phyloP scores from a whole-genome alignment of 2,888 invertebrate genomes.

The Epinotia brunnichana region DNA sequence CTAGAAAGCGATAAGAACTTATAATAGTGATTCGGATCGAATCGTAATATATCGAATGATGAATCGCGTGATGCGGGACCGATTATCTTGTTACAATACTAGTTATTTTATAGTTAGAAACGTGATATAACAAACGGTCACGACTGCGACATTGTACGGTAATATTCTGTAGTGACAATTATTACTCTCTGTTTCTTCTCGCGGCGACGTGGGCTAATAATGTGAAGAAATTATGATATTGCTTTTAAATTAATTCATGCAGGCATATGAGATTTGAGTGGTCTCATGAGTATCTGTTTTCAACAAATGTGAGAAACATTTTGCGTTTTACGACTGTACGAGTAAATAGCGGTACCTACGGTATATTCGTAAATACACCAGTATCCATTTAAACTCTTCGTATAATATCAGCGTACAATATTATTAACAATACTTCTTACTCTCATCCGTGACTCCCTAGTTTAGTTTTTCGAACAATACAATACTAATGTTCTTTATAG shows the following conservation, averaged over 20 bases:
- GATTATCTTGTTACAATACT: slow-evolving; percentile 13
- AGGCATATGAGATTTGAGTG: neutral
- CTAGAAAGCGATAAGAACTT: slow-evolving; percentile 23
- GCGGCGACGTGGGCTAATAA: neutral
- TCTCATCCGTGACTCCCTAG: too few relatives aligned
- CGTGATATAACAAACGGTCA: slow-evolving; percentile 30
- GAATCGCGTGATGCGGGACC: slow-evolving; percentile 25
- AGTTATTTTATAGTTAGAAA: slow-evolving; percentile 23
- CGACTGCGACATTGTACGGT: slow-evolving; percentile 14
- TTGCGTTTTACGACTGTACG: too few relatives aligned
- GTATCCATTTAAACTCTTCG: too few relatives aligned
- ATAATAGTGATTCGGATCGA: slow-evolving; percentile 25
- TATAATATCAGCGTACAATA: neutral
- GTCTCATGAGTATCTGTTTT: neutral
- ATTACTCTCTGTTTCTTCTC: slow-evolving; percentile 3
- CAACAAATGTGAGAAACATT: neutral
- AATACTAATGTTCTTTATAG: too few relatives aligned
- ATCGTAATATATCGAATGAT: slow-evolving; percentile 36
- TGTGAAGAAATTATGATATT: neutral
- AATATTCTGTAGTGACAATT: slow-evolving; percentile 10
- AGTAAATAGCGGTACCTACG: too few relatives aligned
- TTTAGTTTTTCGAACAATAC: too few relatives aligned
- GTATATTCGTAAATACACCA: too few relatives aligned
- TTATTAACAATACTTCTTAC: too few relatives aligned
- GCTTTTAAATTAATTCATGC: neutral